Conservation (phyloP, 2,113 vertebrate species). For the Gnathonemus longibarbis region DNA sequence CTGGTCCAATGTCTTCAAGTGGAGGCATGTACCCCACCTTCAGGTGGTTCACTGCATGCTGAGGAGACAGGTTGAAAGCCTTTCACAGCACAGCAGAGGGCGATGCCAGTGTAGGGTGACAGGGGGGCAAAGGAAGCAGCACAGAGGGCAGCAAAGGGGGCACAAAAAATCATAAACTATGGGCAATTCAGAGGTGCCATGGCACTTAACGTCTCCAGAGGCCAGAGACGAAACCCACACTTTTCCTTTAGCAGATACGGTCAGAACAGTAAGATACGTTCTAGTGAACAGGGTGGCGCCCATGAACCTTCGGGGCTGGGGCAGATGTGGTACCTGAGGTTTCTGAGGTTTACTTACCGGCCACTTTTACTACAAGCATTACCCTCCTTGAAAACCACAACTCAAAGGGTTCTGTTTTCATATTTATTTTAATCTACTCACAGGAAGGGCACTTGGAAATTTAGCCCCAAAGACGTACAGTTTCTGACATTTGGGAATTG, state of each 20-base stretch:
- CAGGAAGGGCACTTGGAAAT: neutral
- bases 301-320: neutral
- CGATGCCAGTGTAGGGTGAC: neutral
- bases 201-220: neutral
- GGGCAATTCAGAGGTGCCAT: neutral
- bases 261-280: neutral
- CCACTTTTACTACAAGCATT: neutral
- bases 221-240: neutral
- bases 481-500: neutral
- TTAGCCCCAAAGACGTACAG: neutral
- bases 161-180: neutral
- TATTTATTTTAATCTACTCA: neutral
- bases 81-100: neutral
- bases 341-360: neutral
- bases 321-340: neutral
- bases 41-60: constrained; percentile 65
- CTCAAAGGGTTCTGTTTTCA: neutral
- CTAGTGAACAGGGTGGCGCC: neutral
- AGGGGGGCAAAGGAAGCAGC: neutral
- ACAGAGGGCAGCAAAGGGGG: neutral
- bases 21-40: constrained; percentile 73
- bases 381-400: neutral
- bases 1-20: constrained; percentile 58
- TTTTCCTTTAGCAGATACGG: neutral
- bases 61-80: constrained; percentile 14